A percentile compares a stretch with the other conserved stretches of the same genome.
Evolutionary conservation across 2,113 vertebrate species (phyloP).

Genomic region (Dipodomys ordii): DNA sequence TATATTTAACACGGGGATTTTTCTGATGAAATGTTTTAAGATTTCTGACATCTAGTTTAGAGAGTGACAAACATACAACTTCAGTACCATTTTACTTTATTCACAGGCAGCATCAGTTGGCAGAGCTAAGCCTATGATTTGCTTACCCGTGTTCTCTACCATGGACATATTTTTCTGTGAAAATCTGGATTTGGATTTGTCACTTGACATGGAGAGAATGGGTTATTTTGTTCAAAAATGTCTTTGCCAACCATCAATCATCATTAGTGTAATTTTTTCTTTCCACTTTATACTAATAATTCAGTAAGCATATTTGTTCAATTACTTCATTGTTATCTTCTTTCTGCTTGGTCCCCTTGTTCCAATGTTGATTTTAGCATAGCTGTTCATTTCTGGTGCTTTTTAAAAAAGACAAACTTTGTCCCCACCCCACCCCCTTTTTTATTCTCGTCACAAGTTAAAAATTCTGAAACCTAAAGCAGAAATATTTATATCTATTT

Average conservation of each 20-base stretch:
- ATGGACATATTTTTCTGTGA: constrained; percentile 32
- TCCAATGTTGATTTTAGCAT: constrained; percentile 33
- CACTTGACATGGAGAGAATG: constrained; percentile 43
- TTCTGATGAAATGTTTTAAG: constrained; percentile 61
- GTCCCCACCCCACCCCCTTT: neutral
- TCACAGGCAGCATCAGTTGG: constrained; percentile 38
- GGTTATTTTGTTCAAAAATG: constrained; percentile 63
- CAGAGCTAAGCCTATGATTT: constrained; percentile 12
- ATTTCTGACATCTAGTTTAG: constrained; percentile 70
- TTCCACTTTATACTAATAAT: constrained; percentile 58
- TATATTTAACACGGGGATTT: constrained; percentile 48
- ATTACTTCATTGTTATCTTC: constrained; percentile 49
- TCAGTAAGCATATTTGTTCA: constrained; percentile 61
- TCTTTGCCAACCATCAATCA: constrained; percentile 62
- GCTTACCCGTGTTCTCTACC: constrained; percentile 26
- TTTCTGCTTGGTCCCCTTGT: neutral
- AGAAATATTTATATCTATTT: constrained; percentile 34
- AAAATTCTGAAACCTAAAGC: constrained; percentile 17
- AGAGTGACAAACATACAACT: constrained; percentile 66
- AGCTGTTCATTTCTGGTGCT: constrained; percentile 47
- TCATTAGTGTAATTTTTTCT: constrained; percentile 58
- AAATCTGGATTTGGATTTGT: constrained; percentile 56
- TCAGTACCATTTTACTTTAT: constrained; percentile 60
- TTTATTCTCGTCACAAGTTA: constrained; percentile 41
- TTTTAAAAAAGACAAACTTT: constrained; percentile 43